Base-by-base conservation (phyloP, 2,888 invertebrate species). In the Philhelius pedissequus region DNA sequence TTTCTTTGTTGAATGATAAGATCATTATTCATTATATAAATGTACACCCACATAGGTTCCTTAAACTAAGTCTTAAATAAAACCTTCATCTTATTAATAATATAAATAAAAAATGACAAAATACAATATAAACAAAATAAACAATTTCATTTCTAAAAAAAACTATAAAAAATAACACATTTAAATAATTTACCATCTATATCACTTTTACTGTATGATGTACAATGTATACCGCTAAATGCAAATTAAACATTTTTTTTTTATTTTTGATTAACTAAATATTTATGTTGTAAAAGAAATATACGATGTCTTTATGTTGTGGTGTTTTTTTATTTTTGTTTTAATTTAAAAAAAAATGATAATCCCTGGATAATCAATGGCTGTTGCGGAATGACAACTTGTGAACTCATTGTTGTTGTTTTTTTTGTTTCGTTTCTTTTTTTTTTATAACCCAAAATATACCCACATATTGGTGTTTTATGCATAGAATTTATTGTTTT, bases 361-460 rank as follows among this genome's bases (percentile, higher is more conserved):
- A 35, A 20, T 35, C 75, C 60, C 75, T n/a, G n/a, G n/a, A n/a
- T n/a, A n/a, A 80, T 71, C 66, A 84, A 84, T 84, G 84, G 84
- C 80, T 80, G 71, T 84, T 84, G 80, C 84, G 71, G 84, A 84
- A 84, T 84, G 84, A 80, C 84, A 80, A 84, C 84, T 84, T 84
- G 80, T 84, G 71, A 84, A 75, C 68, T 84, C 48, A 66, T 80
- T 84, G 83, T 84, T 84, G 75, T 71, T 84, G 45, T 68, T 54
- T 30, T 52, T n/a, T n/a, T n/a, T n/a, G n/a, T n/a, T n/a, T n/a
- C n/a, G n/a, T n/a, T n/a, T n/a, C n/a, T n/a, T 3, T 68, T 71
- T 68, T 45, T 30, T 38, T 18, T 70, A 8, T 30, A 22, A 40
- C 43, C 43, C 48, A 48, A 25, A 43, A 38, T 18, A 45, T n/a